Percentiles rank a stretch among this genome's conserved stretches.
Conservation (phyloP, 2,113 vertebrate genomes). For the Benitochromis conjunctus region DNA sequence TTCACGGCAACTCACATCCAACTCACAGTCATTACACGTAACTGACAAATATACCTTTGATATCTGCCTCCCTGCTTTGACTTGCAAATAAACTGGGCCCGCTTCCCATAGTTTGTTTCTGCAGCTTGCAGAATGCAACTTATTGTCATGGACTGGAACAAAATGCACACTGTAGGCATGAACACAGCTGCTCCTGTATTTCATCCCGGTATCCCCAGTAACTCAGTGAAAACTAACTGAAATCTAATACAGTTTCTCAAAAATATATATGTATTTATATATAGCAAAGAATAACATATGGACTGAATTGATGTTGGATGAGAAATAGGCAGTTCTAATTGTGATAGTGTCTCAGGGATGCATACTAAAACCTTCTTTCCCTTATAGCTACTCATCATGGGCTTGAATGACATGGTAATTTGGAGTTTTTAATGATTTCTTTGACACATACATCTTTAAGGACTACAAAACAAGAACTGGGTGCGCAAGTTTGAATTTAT, state of each 20-base stretch:
- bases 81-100: conserved; percentile 16
- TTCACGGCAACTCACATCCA: not conserved
- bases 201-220: not conserved
- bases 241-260: not conserved
- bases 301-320: not conserved
- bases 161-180: not conserved
- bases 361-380: not conserved
- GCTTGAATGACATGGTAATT: not conserved
- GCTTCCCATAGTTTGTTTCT: not conserved
- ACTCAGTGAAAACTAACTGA: not conserved
- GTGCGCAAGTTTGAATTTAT: not conserved
- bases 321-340: not conserved
- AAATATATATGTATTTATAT: too few relatives aligned
- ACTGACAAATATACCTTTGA: not conserved
- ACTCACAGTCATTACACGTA: not conserved
- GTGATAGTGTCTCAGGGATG: not conserved
- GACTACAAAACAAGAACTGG: not conserved
- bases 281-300: not conserved
- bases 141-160: not conserved
- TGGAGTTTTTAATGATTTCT: not conserved
- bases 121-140: not conserved
- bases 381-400: not conserved
- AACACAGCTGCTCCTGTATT: not conserved
- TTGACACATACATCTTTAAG: not conserved
- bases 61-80: conserved; percentile 8